Evolutionary conservation across 1,140 invertebrate species (phyloP).

Genomic region (Tachypleus tridentatus): DNA sequence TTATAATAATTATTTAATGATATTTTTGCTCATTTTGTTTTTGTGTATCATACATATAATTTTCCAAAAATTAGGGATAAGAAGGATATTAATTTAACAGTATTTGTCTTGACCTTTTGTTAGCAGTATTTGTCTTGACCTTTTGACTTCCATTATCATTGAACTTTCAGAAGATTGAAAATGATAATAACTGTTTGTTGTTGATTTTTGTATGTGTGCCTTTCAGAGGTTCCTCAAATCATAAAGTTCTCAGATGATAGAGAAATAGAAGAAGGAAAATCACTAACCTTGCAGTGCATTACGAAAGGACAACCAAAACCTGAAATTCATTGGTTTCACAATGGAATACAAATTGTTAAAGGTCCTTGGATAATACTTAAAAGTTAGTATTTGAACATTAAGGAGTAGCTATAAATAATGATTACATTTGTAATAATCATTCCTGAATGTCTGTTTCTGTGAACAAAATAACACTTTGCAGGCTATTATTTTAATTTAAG

Average conservation of each 20-base stretch:
- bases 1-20: too few species aligned
- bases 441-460: too few species aligned
- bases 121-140: conserved; percentile 3
- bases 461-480: too few species aligned
- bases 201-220: conserved; percentile 3
- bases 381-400: too few species aligned
- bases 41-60: too few species aligned
- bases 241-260: conserved; percentile 42
- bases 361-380: neutral
- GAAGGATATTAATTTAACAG: neutral
- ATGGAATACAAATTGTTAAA: conserved; percentile 40
- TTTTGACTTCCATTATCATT: conserved; percentile 4
- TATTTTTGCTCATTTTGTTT: too few species aligned
- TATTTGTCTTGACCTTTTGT: neutral
- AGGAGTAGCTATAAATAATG: too few species aligned
- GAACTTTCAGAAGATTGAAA: neutral
- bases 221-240: conserved; percentile 46
- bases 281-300: conserved; percentile 49
- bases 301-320: conserved; percentile 57
- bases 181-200: neutral
- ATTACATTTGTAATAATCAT: too few species aligned
- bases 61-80: neutral
- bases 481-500: too few species aligned
- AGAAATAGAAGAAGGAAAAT: conserved; percentile 49
- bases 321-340: conserved; percentile 64